Evolutionary conservation across 2,888 invertebrate species (phyloP).

Genomic region (Scelioninae gen. 2): DNA sequence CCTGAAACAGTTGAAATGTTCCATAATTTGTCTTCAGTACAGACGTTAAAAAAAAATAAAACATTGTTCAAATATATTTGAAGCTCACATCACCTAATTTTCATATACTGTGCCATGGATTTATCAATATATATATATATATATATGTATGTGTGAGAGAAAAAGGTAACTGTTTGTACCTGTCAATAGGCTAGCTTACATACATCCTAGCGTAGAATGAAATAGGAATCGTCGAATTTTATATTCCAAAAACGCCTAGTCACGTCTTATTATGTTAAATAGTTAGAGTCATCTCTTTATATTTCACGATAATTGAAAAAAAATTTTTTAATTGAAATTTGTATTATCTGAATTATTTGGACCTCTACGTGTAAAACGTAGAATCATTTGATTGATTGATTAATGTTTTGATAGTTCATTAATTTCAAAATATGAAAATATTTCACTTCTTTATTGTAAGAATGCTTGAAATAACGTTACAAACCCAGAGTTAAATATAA

Average conservation of each 20-base stretch:
- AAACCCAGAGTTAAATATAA: no score
- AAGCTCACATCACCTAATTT: no score
- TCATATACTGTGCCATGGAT: no score
- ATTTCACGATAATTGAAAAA: conserved; percentile 14
- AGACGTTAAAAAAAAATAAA: no score
- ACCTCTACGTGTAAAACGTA: no score
- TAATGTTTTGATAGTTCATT: conserved; percentile 18
- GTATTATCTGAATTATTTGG: conserved; percentile 41
- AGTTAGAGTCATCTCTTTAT: conserved; percentile 17
- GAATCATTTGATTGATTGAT: conserved; percentile 36
- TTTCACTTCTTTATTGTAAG: no score
- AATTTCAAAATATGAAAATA: conserved; percentile 3
- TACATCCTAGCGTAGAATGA: conserved; percentile 54
- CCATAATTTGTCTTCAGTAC: no score
- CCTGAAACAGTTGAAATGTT: no score
- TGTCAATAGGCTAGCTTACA: conserved; percentile 56
- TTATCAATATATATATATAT: no score
- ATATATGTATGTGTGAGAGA: no score
- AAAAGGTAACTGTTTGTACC: conserved; percentile 46
- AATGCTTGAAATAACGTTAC: no score
- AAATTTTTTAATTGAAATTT: conserved; percentile 38
- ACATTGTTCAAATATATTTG: no score
- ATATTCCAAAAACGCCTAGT: conserved; percentile 33
- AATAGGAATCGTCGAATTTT: conserved; percentile 53
- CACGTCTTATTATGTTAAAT: conserved; percentile 40